Evolutionary conservation across 1,140 invertebrate species (phyloP).

Genomic region (Tetramorium alpestre): DNA sequence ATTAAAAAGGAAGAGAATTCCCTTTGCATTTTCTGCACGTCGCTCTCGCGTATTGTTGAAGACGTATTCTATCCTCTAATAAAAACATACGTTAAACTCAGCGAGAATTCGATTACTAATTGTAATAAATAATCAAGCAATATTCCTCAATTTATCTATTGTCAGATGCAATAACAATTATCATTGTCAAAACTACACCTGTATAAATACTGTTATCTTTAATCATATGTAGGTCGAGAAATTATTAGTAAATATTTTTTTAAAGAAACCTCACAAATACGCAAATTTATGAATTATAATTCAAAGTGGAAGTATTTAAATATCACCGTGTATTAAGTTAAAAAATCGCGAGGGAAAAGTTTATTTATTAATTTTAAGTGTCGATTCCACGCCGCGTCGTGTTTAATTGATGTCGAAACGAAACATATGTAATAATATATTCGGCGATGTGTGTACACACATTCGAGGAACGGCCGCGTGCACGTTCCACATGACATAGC

Average conservation of each 20-base stretch:
- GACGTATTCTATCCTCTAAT: not conserved
- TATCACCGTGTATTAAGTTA: not conserved
- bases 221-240: not conserved
- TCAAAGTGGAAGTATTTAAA: not conserved
- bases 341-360: not conserved
- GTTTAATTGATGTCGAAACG: constrained; percentile 32
- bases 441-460: constrained; percentile 22
- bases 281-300: not conserved
- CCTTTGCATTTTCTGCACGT: not conserved
- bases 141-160: constrained; percentile 11
- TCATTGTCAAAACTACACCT: not conserved
- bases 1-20: constrained; percentile 18
- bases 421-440: constrained; percentile 42
- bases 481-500: constrained; percentile 30
- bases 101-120: constrained; percentile 14
- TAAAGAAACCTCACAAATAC: not conserved
- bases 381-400: not conserved
- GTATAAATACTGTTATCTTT: not conserved
- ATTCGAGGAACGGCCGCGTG: constrained; percentile 18
- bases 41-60: not conserved
- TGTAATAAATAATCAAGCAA: not conserved
- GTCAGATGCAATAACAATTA: not conserved
- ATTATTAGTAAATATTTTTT: not conserved
- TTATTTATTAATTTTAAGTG: not conserved
- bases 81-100: not conserved